Percentiles rank a stretch among this genome's conserved stretches.
These are phyloP conservation scores for Geococcyx californianus DNA, from an alignment of 2,113 vertebrate genomes.

Conservation along the genomic window DNA sequence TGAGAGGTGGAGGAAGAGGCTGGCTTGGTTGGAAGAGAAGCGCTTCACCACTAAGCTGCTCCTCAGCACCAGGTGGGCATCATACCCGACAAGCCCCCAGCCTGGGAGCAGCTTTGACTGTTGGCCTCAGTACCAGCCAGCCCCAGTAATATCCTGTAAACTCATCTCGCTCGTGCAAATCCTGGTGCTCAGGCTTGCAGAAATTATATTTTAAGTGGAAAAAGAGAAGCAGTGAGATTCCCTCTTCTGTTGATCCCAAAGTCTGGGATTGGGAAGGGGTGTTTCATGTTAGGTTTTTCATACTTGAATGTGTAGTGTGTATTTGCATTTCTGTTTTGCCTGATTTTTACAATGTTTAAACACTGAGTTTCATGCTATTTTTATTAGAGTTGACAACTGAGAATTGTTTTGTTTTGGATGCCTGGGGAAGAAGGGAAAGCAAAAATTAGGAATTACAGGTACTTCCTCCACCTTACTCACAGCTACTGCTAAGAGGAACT, in stretches of 20 bases:
- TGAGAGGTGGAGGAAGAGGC: background rate
- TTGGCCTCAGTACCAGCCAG: background rate
- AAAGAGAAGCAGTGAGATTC: background rate
- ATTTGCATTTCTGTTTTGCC: background rate
- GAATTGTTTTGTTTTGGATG: background rate
- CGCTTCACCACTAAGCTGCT: rapidly evolving
- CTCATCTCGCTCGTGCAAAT: too few relatives aligned
- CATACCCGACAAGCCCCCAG: rapidly evolving
- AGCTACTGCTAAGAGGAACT: background rate
- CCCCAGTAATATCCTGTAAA: background rate
- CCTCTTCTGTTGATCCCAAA: rapidly evolving
- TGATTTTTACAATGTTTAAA: background rate
- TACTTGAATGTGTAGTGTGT: background rate
- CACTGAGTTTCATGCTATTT: background rate
- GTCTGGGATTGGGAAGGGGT: background rate
- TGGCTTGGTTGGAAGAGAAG: too few relatives aligned
- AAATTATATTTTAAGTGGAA: background rate
- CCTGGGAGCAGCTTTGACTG: too few relatives aligned
- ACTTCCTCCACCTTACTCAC: background rate
- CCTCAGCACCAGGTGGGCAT: too few relatives aligned
- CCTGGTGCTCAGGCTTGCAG: rapidly evolving
- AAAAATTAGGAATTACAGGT: background rate
- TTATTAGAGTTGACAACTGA: background rate
- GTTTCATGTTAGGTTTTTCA: background rate
- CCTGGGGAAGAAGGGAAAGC: background rate